Evolutionary conservation across 2,113 vertebrate species (phyloP), one percentile per base, ranked within the genome.

Genomic region (Nothoprocta perdicaria): DNA sequence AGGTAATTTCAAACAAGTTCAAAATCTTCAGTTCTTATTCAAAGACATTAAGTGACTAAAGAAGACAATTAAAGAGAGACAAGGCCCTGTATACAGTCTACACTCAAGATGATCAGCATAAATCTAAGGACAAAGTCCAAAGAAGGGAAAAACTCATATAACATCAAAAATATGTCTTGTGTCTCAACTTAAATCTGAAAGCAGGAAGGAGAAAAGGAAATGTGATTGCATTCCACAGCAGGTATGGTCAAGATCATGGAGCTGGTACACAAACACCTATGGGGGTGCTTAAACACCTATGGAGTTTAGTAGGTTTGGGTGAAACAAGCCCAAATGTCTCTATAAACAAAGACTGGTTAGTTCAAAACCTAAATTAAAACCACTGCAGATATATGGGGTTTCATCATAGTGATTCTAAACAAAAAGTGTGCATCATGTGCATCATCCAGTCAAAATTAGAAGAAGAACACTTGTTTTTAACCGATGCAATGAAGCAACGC

Each of bases 281-380:
- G 27, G 27, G 14, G 26, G 40, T 19, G 62, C 38, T 65, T 38
- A 38, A 38, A 38, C 35, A 40, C 38, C 35, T 38, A 38, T 65
- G 33, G 40, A 65, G 16, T 21, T 65, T 40, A 65, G 10, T 12
- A 21, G 40, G 62, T 18, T 43, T 43, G 3, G 18, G 38, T 31
- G 62, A 65, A 65, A 43, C 11, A 65, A 65, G 27, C 27, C 12
- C 43, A 29, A 65, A 41, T 18, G 55, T 29, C 24, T 80, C 57
- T 55, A 7, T 62, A 74, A 83, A 57, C 26, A 85, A 83, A 74
- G 12, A 4, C 1, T 58, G 10, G 15, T 27, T 87, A 85, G 61
- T 73, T 88, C 46, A 83, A 68, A 86, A 17, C 29, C n/a, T 46
- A 84, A 33, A 35, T 8, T 79, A 91, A 89, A 71, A 58, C 29